A percentile compares a stretch with the other conserved stretches of the same genome.
phyloP scores from a whole-genome alignment of 2,797 vertebrate species.

The Pogonophryne albipinna region DNA sequence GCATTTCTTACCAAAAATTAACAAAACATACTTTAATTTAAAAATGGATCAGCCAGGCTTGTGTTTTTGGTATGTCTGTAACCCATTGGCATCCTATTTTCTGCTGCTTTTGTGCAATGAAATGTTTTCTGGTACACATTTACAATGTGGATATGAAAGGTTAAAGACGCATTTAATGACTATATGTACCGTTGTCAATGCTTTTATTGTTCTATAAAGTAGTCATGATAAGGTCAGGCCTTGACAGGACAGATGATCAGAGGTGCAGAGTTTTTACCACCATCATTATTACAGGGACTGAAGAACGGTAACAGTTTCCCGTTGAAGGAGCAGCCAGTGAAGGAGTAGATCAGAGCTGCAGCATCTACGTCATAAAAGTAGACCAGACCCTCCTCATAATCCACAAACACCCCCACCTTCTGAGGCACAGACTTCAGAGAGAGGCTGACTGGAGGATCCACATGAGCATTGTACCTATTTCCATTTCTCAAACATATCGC shows the following conservation, averaged over 20 bases:
- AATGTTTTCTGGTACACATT: too few relatives aligned
- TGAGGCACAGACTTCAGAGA: not conserved
- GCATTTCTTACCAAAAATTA: too few relatives aligned
- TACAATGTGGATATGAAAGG: too few relatives aligned
- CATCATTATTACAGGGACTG: not conserved
- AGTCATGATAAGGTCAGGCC: too few relatives aligned
- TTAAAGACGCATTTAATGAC: too few relatives aligned
- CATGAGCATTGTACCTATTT: not conserved
- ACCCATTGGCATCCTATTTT: too few relatives aligned
- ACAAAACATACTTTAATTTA: too few relatives aligned
- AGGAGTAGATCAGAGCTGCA: constrained; percentile 36
- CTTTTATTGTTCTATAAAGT: too few relatives aligned
- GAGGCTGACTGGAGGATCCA: accelerated
- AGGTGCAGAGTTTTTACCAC: constrained; percentile 16
- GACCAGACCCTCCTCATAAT: constrained; percentile 49
- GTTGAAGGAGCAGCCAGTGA: constrained; percentile 35
- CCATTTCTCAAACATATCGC: not conserved
- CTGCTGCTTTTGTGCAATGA: too few relatives aligned
- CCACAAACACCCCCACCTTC: constrained; percentile 52
- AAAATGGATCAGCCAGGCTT: too few relatives aligned
- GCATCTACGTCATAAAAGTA: constrained; percentile 42
- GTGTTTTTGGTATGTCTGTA: too few relatives aligned
- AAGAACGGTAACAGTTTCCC: constrained; percentile 29
- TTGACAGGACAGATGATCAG: constrained; percentile 36
- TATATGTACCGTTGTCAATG: too few relatives aligned